These are phyloP conservation scores for Grus americana DNA, from an alignment of 2,113 vertebrate species.

Conservation along the genomic window DNA sequence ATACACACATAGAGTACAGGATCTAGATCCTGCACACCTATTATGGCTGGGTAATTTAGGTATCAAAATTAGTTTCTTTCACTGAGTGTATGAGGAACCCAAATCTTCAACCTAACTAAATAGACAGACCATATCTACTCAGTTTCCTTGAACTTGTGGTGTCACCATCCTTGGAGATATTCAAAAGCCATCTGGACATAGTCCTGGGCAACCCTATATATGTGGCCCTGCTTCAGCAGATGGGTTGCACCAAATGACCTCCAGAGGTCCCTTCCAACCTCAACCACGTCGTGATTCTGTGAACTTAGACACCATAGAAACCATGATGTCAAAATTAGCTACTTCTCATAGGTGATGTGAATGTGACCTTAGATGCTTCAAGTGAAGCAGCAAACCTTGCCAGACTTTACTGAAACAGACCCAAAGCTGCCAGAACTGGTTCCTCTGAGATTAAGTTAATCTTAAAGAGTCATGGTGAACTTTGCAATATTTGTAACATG, in stretches of 20 bases:
- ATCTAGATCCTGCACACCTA: not conserved
- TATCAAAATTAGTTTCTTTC: not conserved
- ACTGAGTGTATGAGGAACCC: not conserved
- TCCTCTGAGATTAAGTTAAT: not conserved
- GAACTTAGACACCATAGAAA: not conserved
- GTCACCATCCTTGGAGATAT: not conserved
- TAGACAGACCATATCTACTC: not conserved
- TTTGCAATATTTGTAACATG: not conserved
- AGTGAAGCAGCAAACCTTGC: not conserved
- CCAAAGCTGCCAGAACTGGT: not conserved
- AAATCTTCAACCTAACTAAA: not conserved
- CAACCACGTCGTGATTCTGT: not conserved
- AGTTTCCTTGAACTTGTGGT: not conserved
- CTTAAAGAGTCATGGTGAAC: not conserved
- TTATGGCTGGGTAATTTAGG: not conserved
- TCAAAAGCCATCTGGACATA: not conserved
- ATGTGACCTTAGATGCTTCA: not conserved
- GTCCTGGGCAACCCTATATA: not conserved
- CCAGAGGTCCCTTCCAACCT: not conserved
- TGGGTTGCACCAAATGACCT: rapidly evolving
- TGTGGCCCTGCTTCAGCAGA: rapidly evolving
- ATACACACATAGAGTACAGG: not conserved
- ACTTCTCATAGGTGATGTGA: not conserved
- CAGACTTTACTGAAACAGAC: not conserved
- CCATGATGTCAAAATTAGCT: not conserved